phyloP scores from a whole-genome alignment of 2,113 vertebrate species.

The Romanogobio albipinnatus region DNA sequence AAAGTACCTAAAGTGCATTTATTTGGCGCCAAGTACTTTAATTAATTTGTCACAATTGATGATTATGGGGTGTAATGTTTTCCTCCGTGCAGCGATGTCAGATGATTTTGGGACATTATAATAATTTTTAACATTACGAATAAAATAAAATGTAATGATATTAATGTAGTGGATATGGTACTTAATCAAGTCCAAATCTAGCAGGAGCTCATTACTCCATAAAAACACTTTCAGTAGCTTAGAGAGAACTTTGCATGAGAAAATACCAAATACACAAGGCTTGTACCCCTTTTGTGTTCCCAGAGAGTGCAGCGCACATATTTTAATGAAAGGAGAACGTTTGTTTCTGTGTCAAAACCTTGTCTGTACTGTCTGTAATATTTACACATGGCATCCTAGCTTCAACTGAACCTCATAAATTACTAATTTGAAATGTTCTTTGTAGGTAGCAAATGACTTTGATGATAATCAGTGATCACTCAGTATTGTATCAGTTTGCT shows the following conservation, averaged over 20 bases:
- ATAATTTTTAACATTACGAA: not conserved
- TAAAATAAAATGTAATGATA: not conserved
- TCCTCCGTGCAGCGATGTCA: not conserved
- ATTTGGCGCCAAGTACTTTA: not conserved
- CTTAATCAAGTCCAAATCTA: not conserved
- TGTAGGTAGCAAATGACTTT: not conserved
- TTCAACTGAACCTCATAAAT: constrained; percentile 8
- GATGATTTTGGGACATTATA: not conserved
- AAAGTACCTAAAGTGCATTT: not conserved
- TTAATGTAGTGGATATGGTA: not conserved
- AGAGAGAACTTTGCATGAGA: not conserved
- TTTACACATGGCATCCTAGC: not conserved
- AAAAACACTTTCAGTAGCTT: not conserved
- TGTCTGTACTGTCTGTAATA: not conserved
- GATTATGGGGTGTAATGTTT: not conserved
- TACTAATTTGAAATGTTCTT: not conserved
- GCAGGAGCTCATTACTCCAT: not conserved
- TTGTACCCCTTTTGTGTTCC: not conserved
- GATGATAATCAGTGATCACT: not conserved
- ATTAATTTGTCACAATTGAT: not conserved
- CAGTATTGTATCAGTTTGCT: not conserved
- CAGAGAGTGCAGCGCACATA: not conserved
- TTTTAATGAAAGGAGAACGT: not conserved
- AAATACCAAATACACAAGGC: not conserved
- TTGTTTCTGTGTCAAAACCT: not conserved